Conservation (phyloP, 2,797 vertebrate genomes). For the Cossypha heuglini region DNA sequence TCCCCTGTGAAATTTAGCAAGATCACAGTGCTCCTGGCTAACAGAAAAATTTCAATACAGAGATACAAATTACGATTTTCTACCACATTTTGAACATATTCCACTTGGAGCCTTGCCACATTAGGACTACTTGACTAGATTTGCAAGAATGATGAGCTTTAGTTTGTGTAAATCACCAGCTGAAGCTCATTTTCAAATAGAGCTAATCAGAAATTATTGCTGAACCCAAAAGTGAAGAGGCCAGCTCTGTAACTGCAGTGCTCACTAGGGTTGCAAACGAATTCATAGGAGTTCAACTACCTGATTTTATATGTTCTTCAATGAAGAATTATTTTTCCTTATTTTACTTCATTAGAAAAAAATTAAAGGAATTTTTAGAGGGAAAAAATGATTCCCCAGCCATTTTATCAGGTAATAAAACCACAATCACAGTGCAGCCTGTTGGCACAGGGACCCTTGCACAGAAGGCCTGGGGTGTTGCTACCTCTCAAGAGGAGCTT, state of each 20-base stretch:
- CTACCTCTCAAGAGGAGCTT: neutral
- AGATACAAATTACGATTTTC: neutral
- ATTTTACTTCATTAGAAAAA: neutral
- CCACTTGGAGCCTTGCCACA: neutral
- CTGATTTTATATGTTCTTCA: neutral
- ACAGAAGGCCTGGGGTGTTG: neutral
- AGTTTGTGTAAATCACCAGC: neutral
- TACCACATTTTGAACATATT: neutral
- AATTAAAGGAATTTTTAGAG: neutral
- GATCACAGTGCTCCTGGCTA: neutral
- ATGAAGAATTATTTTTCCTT: neutral
- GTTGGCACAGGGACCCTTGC: neutral
- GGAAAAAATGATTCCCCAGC: neutral
- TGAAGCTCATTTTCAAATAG: constrained; percentile 15
- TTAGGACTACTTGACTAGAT: neutral
- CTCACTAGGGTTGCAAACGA: neutral
- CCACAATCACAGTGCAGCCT: neutral
- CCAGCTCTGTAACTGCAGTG: neutral
- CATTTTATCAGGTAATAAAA: neutral
- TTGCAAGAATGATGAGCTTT: neutral
- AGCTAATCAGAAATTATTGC: neutral
- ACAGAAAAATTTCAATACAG: neutral
- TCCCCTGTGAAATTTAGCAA: neutral
- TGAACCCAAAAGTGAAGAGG: neutral
- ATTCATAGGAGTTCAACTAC: neutral